Evolutionary conservation across 2,888 invertebrate genomes (phyloP).

Genomic region (Tenthredo amoena): DNA sequence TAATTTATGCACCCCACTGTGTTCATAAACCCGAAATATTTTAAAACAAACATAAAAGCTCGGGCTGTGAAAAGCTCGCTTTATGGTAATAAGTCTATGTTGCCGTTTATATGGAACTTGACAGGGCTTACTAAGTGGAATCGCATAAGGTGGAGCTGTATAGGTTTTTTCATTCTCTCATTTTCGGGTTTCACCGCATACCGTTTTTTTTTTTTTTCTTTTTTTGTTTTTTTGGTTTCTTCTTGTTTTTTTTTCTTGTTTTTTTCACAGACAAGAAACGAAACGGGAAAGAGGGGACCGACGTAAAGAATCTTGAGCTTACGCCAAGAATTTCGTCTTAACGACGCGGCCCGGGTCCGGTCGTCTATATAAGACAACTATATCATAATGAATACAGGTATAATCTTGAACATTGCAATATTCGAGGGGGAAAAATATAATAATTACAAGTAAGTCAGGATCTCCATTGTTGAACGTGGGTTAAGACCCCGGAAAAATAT

Average conservation of each 20-base stretch:
- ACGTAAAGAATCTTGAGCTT: neutral
- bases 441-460: constrained; percentile 42
- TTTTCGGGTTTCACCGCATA: constrained; percentile 18
- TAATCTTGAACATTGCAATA: constrained; percentile 1
- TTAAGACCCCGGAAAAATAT: constrained; percentile 47
- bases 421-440: neutral
- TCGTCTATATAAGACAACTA: neutral
- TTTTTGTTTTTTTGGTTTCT: neutral
- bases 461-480: constrained; percentile 17
- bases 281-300: neutral
- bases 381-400: neutral
- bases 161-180: constrained; percentile 42
- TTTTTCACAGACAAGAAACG: neutral
- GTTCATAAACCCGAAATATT: constrained; percentile 72
- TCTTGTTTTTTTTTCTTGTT: neutral
- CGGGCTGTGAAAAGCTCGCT: constrained; percentile 60
- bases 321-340: constrained; percentile 5
- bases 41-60: constrained; percentile 70
- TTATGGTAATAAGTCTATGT: constrained; percentile 54
- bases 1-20: constrained; percentile 74
- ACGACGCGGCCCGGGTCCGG: neutral
- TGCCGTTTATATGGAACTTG: constrained; percentile 49
- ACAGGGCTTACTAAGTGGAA: constrained; percentile 51
- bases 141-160: constrained; percentile 42
- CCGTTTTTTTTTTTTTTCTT: neutral